Base-by-base conservation (phyloP, 2,113 vertebrate species). In the Orientallactaga bullata region DNA sequence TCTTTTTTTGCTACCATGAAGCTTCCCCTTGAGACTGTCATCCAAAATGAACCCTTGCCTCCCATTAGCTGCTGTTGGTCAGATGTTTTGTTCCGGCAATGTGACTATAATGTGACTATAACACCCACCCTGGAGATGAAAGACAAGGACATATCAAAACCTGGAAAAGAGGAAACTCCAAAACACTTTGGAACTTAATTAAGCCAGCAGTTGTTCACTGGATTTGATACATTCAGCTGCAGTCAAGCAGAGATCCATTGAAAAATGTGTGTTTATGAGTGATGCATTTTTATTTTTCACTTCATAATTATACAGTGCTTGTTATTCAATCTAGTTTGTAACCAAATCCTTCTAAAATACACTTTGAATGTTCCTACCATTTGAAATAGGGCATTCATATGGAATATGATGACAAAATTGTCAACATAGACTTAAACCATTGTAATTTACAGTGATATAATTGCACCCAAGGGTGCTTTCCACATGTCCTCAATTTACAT, bases 251-350 rank as follows among this genome's bases (percentile, higher is more conserved):
- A 83, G 35, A 60, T 63, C 8, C 1, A 30, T 60, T 83, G 21
- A 72, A 76, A 35, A 77, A 47, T 21, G 21, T 58, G 20, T 71
- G 55, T 89, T 51, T 89, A 51, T 55, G 23, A 89, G 84, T 10
- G 61, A 61, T 66, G 51, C 39, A 65, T 87, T 73, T 32, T 69
- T 76, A 73, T 37, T 17, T 71, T 95, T 95, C 81, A 6, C 7
- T 63, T 93, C 69, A 86, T 26, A 47, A 90, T 58, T 65, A 73
- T 72, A 60, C 89, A 88, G 55, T 79, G 32, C 55, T 91, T 81
- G 39, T 55, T 76, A 32, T 32, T 73, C 69, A 88, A 60, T 23
- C 69, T 86, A 94, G 73, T 26, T 58, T 81, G 3, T 81, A 88
- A 81, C 68, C 61, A 65, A 95, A 90, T 15, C 51, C 73, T 39